Percentiles rank a stretch among this genome's conserved stretches.
These are phyloP conservation scores for Mastacembelus armatus DNA, from an alignment of 2,797 vertebrate genomes.

Conservation along the genomic window DNA sequence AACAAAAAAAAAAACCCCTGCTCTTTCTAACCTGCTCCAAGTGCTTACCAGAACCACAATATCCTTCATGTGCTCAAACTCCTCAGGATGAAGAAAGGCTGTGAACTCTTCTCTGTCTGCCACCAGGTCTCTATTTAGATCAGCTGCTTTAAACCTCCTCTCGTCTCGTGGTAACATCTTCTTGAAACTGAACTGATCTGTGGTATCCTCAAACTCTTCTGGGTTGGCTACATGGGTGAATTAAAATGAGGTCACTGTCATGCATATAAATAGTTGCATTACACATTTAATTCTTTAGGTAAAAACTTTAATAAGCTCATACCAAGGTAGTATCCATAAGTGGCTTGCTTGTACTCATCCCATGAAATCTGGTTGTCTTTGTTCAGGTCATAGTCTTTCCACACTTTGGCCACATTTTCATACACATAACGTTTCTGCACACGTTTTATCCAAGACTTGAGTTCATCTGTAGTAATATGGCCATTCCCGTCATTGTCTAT, in stretches of 20 bases:
- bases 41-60: slow-evolving; percentile 93
- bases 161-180: slow-evolving; percentile 98
- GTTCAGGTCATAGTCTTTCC: slow-evolving; percentile 96
- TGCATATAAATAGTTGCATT: neutral
- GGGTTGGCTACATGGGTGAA: slow-evolving; percentile 87
- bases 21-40: slow-evolving; percentile 13
- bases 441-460: slow-evolving; percentile 96
- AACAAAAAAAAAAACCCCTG: too few species aligned
- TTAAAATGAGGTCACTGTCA: slow-evolving; percentile 8
- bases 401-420: slow-evolving; percentile 97
- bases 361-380: slow-evolving; percentile 95
- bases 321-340: slow-evolving; percentile 97
- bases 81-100: slow-evolving; percentile 95
- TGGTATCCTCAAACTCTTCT: slow-evolving; percentile 91
- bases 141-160: slow-evolving; percentile 91
- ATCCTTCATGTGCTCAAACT: slow-evolving; percentile 98
- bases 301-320: slow-evolving; percentile 46
- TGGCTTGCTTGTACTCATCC: slow-evolving; percentile 98
- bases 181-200: slow-evolving; percentile 94
- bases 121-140: slow-evolving; percentile 87
- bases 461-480: slow-evolving; percentile 89
- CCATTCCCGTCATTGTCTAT: slow-evolving; percentile 91
- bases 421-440: slow-evolving; percentile 98
- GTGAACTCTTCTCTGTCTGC: slow-evolving; percentile 96
- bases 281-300: neutral